Base-by-base conservation (phyloP, 2,797 vertebrate species). In the Pangasius krempfi region DNA sequence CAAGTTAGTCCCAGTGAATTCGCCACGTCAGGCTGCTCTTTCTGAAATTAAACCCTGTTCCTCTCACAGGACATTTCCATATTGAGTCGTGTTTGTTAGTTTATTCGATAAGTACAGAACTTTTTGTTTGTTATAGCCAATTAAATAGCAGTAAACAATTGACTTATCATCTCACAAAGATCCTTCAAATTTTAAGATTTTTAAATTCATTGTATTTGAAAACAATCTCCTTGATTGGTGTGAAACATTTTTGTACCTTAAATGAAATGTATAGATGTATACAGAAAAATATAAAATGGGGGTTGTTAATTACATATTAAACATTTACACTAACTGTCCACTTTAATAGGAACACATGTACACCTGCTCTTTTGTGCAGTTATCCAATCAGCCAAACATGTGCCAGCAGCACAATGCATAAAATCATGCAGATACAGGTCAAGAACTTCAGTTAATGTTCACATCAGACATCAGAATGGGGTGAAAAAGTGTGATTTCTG, bases 1-100 rank as follows among this genome's bases (percentile, higher is more conserved):
- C 79, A 50, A 90, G 90, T 89, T 87, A 80, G 70, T n/a, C 79
- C 88, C 50, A 20, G 47, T 22, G 85, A 89, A 90, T 70, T 86
- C 5, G 60, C 62, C 73, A 30, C 56, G 86, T 83, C 85, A 89
- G 85, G 76, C 81, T 81, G 75, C 30, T 82, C 22, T 66, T 80
- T 87, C 72, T 37, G 52, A 85, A 89, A 86, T 76, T 18, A 64
- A 85, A 78, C 27, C 47, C 16, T 3, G 47, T 58, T 18, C 44
- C 84, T 75, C 66, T 86, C 40, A 75, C 22, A 54, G 44, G 6
- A 62, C n/a, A 72, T 54, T 54, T 72, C 30, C 25, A 83, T 16
- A 62, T 5, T 27, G 37, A 62, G 37, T 47, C 7, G 2, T 44
- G 33, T 37, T 81, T 40, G 47, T 27, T 82, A 40, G 47, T 54